These are phyloP conservation scores for Drosophila fungiperda DNA, from an alignment of 2,888 invertebrate species.

Conservation along the genomic window DNA sequence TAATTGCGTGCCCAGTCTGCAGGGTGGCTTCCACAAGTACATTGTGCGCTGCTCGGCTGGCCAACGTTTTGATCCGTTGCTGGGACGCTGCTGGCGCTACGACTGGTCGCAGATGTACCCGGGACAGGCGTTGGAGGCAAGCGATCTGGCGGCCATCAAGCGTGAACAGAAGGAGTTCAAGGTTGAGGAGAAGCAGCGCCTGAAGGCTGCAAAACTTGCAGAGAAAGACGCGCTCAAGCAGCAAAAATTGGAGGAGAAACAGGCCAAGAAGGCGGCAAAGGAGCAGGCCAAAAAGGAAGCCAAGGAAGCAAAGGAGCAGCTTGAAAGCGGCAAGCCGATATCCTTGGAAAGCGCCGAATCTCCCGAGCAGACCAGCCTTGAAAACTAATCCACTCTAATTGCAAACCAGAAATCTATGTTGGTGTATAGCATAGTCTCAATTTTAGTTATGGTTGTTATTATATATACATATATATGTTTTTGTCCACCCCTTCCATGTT, in stretches of 20 bases:
- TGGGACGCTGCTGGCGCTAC: conserved; percentile 70
- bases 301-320: conserved; percentile 56
- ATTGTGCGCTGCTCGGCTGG: conserved; percentile 71
- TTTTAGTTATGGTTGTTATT: conserved; percentile 30
- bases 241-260: conserved; percentile 71
- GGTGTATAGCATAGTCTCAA: conserved; percentile 61
- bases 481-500: conserved; percentile 17
- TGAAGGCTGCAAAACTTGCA: conserved; percentile 67
- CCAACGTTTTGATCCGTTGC: conserved; percentile 60
- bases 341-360: conserved; percentile 54
- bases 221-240: conserved; percentile 70
- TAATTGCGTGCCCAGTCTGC: conserved; percentile 58
- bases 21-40: conserved; percentile 70
- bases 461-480: conserved; percentile 7
- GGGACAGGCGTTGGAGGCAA: conserved; percentile 48
- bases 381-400: conserved; percentile 13
- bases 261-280: conserved; percentile 74
- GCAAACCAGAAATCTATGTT: conserved; percentile 47
- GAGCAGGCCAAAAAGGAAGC: conserved; percentile 66
- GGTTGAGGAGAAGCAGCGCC: conserved; percentile 64
- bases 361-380: conserved; percentile 21
- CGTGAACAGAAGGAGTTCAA: conserved; percentile 73
- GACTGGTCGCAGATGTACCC: conserved; percentile 58
- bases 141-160: conserved; percentile 69
- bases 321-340: conserved; percentile 47